Evolutionary conservation across 2,888 invertebrate species (phyloP), one percentile per base, ranked within the genome.

Genomic region (Euclidia mi): DNA sequence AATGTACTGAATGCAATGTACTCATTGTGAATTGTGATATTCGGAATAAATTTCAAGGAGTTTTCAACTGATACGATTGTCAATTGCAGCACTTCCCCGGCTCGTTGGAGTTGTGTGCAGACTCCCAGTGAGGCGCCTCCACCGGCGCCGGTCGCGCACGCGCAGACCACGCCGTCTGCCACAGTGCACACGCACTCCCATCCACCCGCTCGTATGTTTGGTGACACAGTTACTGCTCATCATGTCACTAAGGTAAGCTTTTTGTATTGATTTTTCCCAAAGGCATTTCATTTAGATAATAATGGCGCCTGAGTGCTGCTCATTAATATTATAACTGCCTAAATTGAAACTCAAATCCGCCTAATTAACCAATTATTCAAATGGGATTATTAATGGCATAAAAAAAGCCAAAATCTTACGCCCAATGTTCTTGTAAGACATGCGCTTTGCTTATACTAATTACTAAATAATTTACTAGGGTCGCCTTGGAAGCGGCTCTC

Each of bases 121-220:
- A 92, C 94, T 0, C 92, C 93, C 1, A 89, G 82, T 38, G 92
- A 94, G 50, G 86, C 88, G 3, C 91, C 92, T 1, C 93, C 92
- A 3, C 94, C 94, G 45, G 89, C 95, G 74, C 89, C 95, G 60
- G 65, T 91, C 14, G 82, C 91, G 6, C 94, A 95, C 86, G 82
- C 92, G 18, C 91, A 91, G 63, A 73, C 84, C 31, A 84, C 78
- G 20, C 84, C 91, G 56, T 74, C 86, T 65, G 78, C 85, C 65
- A 75, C 89, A 72, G 89, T 91, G 62, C 89, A 92, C 79, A 71
- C 89, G 56, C 92, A 95, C 83, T 87, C 92, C 32, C 94, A 94
- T 59, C 95, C 96, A 42, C 95, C 96, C 12, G 92, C 96, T 2
- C 95, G 97, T 81, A 97, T 97, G 96, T 97, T 97, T 75, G 97